A percentile compares a stretch with the other conserved stretches of the same genome.
phyloP scores from a whole-genome alignment of 2,797 vertebrate genomes.

The Ciconia nigra region DNA sequence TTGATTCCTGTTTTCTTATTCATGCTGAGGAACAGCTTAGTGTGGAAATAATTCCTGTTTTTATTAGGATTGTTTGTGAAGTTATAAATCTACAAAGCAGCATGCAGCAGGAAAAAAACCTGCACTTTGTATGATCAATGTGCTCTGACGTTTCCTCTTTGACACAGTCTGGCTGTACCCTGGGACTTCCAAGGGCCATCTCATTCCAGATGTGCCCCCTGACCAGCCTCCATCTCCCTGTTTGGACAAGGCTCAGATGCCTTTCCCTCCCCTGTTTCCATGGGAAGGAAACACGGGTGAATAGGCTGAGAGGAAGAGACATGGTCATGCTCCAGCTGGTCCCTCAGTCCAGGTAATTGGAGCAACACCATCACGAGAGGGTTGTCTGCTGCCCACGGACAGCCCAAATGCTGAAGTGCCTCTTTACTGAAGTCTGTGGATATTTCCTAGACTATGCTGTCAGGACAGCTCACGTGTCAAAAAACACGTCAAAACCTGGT shows the following conservation, averaged over 20 bases:
- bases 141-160: background rate
- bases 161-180: background rate
- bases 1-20: constrained; percentile 8
- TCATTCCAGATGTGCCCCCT: constrained; percentile 26
- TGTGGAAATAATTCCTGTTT: constrained; percentile 19
- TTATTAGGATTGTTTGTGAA: constrained; percentile 40
- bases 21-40: background rate
- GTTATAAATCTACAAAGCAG: constrained; percentile 37
- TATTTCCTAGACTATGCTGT: background rate
- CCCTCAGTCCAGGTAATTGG: background rate
- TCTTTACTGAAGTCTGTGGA: background rate
- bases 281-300: background rate
- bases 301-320: background rate
- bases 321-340: background rate
- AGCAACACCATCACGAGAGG: rapidly evolving
- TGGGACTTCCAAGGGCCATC: background rate
- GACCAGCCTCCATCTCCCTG: background rate
- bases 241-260: background rate
- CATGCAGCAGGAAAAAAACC: background rate
- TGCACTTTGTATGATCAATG: background rate
- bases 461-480: background rate
- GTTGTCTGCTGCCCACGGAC: background rate
- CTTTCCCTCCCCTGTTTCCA: background rate
- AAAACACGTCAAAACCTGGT: background rate
- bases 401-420: background rate